Base-by-base conservation (phyloP, 2,888 invertebrate species). In the Harpalus rufipes region DNA sequence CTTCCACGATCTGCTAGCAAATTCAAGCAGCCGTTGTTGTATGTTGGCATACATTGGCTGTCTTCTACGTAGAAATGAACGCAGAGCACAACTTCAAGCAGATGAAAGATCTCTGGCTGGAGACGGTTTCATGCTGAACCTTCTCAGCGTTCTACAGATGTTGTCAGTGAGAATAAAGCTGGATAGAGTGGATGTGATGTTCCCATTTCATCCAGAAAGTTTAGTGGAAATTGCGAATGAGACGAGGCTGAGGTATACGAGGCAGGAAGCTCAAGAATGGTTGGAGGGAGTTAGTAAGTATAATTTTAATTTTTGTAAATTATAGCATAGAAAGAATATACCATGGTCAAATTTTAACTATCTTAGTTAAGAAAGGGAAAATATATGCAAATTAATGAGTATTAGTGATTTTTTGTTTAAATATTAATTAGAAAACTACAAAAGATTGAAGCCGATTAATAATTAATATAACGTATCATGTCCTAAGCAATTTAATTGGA, bases 81-180 rank as follows among this genome's bases (percentile, higher is more conserved):
- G 97, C 86, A 93, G 98, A 56, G 94, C 97, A 1, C 98, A 98
- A 90, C 93, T 99, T 87, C 97, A 97, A 90, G 96, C 95, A 44
- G 97, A 98, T 90, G 97, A 98, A 89, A 93, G 96, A 85, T 93
- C 96, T 0, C 92, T 98, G 0, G 97, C 98, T 10, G 96, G 97
- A 5, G 98, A 99, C 91, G 99, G 99, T 0, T 98, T 98, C 91
- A 97, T 99, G 96, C 92, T 99, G 88, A 99, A 99, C 92, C 91
- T 99, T 16, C 94, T 98, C 88, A 96, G 96, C 79, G 96, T 98
- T 18, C 92, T 99, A 87, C 99, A 99, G 90, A 94, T 96, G 91
- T 92, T 99, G 21, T 96, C 98, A 0, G 93, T 96, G 12, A 97
- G 98, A 91, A 96, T 99, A 82, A 97, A 96, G 90, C 90, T 98